Conservation (phyloP, 2,888 invertebrate species). For the Zelleria hepariella region DNA sequence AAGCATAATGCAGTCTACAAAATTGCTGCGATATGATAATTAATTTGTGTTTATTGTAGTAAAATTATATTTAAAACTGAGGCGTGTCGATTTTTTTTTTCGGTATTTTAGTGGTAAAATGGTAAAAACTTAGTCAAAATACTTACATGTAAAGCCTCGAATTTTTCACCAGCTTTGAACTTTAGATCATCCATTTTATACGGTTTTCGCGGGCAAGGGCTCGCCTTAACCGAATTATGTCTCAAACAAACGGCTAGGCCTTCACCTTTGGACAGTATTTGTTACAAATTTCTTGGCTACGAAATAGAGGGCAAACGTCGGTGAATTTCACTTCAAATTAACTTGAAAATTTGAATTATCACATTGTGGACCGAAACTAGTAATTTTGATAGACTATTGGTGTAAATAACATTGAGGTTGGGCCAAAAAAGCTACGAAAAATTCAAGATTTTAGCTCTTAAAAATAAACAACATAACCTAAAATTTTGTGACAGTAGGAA, state of each 20-base stretch:
- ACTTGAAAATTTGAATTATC: not conserved
- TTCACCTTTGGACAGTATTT: constrained; percentile 65
- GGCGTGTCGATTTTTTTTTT: too few relatives aligned
- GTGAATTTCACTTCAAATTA: not conserved
- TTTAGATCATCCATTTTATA: constrained; percentile 61
- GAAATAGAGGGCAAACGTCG: constrained; percentile 44
- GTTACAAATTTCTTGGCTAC: constrained; percentile 49
- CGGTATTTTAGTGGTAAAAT: too few relatives aligned
- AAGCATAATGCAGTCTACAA: too few relatives aligned
- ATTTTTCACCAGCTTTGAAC: constrained; percentile 57
- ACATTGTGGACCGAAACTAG: not conserved
- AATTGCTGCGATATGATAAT: too few relatives aligned
- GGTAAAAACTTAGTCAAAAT: constrained; percentile 7
- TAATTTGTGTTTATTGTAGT: too few relatives aligned
- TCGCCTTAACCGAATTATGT: not conserved
- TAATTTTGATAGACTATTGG: not conserved
- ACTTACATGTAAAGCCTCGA: constrained; percentile 65
- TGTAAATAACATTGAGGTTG: not conserved
- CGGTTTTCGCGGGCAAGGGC: not conserved
- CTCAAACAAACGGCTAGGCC: constrained; percentile 34
- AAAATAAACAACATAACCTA: constrained; percentile 6
- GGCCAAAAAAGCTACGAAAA: not conserved
- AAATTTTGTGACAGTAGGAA: not conserved
- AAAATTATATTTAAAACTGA: too few relatives aligned
- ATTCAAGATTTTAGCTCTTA: not conserved